phyloP scores from a whole-genome alignment of 2,888 invertebrate genomes.

The Epistrophella euchroma region DNA sequence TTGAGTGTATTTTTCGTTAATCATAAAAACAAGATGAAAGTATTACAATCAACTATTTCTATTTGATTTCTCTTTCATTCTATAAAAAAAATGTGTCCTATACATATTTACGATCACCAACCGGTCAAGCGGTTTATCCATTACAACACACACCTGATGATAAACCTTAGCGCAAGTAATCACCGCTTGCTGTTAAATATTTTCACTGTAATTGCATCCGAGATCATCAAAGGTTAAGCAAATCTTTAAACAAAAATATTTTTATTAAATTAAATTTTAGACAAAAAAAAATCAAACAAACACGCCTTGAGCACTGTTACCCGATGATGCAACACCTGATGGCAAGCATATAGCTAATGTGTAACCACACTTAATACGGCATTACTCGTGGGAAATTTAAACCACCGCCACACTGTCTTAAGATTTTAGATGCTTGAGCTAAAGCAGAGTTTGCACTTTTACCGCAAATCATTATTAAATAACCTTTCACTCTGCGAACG shows the following conservation, averaged over 20 bases:
- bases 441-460: background rate
- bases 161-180: background rate
- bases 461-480: slow-evolving; percentile 14
- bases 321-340: slow-evolving; percentile 33
- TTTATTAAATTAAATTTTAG: slow-evolving; percentile 26
- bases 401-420: slow-evolving; percentile 46
- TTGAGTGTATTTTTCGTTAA: no score
- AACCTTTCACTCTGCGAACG: slow-evolving; percentile 23
- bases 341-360: slow-evolving; percentile 22
- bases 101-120: background rate
- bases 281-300: slow-evolving; percentile 3
- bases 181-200: background rate
- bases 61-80: no score
- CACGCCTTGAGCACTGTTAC: background rate
- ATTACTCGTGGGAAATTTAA: slow-evolving; percentile 68
- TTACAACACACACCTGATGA: background rate
- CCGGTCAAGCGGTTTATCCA: background rate
- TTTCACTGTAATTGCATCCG: slow-evolving; percentile 11
- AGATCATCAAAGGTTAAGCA: slow-evolving; percentile 36
- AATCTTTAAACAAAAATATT: slow-evolving; percentile 25
- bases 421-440: slow-evolving; percentile 13
- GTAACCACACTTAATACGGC: slow-evolving; percentile 18
- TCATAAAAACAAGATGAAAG: no score
- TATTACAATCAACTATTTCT: no score
- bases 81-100: background rate